These are phyloP conservation scores for Promerops cafer DNA, from an alignment of 2,113 vertebrate species.

Conservation along the genomic window DNA sequence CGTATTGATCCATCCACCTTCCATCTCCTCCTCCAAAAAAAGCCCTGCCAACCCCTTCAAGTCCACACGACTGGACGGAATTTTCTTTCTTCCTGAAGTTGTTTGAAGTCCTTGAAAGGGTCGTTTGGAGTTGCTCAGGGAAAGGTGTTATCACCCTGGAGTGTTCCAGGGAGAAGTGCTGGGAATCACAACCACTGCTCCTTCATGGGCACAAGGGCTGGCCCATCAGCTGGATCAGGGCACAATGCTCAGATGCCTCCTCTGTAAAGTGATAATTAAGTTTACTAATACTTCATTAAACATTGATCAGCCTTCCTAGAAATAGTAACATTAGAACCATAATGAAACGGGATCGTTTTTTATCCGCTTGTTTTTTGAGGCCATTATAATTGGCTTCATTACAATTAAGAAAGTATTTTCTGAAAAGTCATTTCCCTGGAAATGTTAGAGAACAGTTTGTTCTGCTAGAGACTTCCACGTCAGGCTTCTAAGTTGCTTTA, in stretches of 20 bases:
- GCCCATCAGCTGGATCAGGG: neutral
- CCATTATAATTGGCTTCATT: slow-evolving; percentile 53
- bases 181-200: neutral
- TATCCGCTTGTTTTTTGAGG: slow-evolving; percentile 44
- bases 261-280: slow-evolving; percentile 25
- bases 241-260: neutral
- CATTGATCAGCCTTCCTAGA: slow-evolving; percentile 51
- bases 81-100: neutral
- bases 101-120: neutral
- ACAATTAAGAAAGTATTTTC: slow-evolving; percentile 62
- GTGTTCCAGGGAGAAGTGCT: neutral
- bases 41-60: neutral
- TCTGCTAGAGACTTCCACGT: slow-evolving; percentile 32
- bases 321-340: slow-evolving; percentile 44
- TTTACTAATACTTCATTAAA: slow-evolving; percentile 59
- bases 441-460: slow-evolving; percentile 62
- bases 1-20: neutral
- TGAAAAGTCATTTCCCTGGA: slow-evolving; percentile 52
- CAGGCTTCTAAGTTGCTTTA: slow-evolving; percentile 26
- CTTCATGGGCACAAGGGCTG: neutral
- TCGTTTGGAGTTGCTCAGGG: neutral
- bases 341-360: slow-evolving; percentile 29
- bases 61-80: neutral
- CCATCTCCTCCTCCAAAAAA: neutral
- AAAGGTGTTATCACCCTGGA: neutral